Conservation (phyloP, 1,140 invertebrate genomes). For the Zaprionus capensis region DNA sequence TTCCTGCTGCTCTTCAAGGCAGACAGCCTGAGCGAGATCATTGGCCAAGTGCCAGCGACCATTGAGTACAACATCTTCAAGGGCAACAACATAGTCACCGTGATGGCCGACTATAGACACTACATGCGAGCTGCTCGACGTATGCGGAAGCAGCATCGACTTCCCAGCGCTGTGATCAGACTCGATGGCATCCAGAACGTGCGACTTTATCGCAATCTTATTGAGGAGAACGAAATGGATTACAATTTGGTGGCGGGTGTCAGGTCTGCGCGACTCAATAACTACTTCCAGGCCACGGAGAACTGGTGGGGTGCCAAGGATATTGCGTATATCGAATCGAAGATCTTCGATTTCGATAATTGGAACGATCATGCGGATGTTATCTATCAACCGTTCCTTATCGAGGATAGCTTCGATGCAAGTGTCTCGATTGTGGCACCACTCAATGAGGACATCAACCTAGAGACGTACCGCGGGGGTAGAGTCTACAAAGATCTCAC, state of each 20-base stretch:
- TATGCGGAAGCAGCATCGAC: constrained; percentile 66
- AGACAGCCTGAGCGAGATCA: constrained; percentile 96
- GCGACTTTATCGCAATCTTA: constrained; percentile 94
- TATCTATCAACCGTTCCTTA: constrained; percentile 93
- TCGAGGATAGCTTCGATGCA: constrained; percentile 90
- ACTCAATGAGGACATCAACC: constrained; percentile 68
- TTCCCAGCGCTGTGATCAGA: constrained; percentile 93
- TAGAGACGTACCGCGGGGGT: constrained; percentile 91
- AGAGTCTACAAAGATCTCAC: constrained; percentile 90
- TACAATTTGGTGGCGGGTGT: constrained; percentile 98
- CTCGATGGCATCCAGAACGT: constrained; percentile 98
- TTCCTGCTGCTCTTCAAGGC: constrained; percentile 95
- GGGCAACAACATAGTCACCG: constrained; percentile 87
- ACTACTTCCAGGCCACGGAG: constrained; percentile 93
- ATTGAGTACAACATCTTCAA: constrained; percentile 92
- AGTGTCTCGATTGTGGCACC: constrained; percentile 89
- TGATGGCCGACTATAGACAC: constrained; percentile 58
- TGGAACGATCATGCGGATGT: constrained; percentile 99
- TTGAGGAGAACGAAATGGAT: constrained; percentile 93
- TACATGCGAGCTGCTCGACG: constrained; percentile 57
- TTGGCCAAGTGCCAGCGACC: constrained; percentile 92
- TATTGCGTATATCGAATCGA: constrained; percentile 89
- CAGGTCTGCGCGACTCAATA: constrained; percentile 93
- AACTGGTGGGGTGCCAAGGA: constrained; percentile 98
- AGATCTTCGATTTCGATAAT: constrained; percentile 99